Percentiles rank a stretch among this genome's conserved stretches.
Evolutionary conservation across 1,140 invertebrate species (phyloP).

Genomic region (Aphelenchoides fujianensis): DNA sequence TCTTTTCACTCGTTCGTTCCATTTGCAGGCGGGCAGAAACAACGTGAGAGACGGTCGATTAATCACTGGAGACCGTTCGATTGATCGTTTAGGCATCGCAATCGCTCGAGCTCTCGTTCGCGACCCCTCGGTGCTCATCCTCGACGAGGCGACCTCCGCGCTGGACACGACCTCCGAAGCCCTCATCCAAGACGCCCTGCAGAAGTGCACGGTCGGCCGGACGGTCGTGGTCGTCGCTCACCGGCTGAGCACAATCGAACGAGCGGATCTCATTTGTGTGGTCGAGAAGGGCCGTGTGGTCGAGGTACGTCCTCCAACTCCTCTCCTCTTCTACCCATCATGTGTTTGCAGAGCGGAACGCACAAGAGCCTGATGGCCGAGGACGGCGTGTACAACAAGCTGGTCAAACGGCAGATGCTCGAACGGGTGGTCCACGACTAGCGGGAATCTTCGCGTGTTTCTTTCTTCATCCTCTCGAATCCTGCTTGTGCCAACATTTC

Average conservation of each 20-base stretch:
- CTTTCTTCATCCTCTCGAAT: too few relatives aligned
- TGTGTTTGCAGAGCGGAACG: slow-evolving; percentile 32
- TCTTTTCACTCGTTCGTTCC: background rate
- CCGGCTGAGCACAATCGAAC: slow-evolving; percentile 25
- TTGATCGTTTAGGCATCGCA: slow-evolving; percentile 30
- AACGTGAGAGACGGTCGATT: background rate
- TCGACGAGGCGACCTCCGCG: slow-evolving; percentile 52
- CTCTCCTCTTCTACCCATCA: too few relatives aligned
- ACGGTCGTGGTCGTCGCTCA: slow-evolving; percentile 64
- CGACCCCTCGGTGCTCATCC: slow-evolving; percentile 44
- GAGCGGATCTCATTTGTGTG: slow-evolving; percentile 63
- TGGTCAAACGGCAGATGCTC: slow-evolving; percentile 42
- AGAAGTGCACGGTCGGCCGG: slow-evolving; percentile 49
- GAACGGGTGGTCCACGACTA: too few relatives aligned
- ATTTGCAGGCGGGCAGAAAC: background rate
- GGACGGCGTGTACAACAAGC: slow-evolving; percentile 47
- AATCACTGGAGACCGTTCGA: background rate
- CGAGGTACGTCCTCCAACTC: slow-evolving; percentile 21
- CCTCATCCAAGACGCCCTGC: slow-evolving; percentile 44
- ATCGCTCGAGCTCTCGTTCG: slow-evolving; percentile 51
- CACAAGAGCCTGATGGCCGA: slow-evolving; percentile 42
- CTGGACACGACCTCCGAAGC: slow-evolving; percentile 44
- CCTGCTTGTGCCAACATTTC: too few relatives aligned
- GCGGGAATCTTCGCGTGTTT: too few relatives aligned
- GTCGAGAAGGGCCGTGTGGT: slow-evolving; percentile 56